Conservation (phyloP, 2,888 invertebrate species). For the Mycalesis mineus region DNA sequence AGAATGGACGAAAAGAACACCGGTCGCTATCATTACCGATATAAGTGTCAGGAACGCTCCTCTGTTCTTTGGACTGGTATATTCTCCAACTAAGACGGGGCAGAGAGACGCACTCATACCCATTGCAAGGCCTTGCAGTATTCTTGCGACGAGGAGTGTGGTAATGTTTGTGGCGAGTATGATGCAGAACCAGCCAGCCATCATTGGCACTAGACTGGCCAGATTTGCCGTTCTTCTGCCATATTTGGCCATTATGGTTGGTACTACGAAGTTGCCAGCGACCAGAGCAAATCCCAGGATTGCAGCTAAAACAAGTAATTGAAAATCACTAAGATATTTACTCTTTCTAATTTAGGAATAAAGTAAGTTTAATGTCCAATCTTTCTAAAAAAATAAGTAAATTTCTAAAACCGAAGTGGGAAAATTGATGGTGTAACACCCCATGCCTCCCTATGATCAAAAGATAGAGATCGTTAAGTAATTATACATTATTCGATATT, state of each 20-base stretch:
- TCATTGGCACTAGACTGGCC: constrained; percentile 59
- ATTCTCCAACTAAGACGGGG: constrained; percentile 75
- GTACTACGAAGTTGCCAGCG: constrained; percentile 51
- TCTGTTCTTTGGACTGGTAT: constrained; percentile 76
- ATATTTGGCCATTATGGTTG: constrained; percentile 68
- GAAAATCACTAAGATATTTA: neutral
- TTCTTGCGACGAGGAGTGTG: constrained; percentile 47
- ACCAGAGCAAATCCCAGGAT: constrained; percentile 53
- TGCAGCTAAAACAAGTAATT: constrained; percentile 45
- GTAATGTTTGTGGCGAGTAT: constrained; percentile 52
- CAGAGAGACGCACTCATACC: constrained; percentile 77
- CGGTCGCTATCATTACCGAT: constrained; percentile 77
- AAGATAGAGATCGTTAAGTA: too few relatives aligned
- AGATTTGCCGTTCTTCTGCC: constrained; percentile 75
- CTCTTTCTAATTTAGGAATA: too few relatives aligned
- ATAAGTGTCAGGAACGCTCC: constrained; percentile 79
- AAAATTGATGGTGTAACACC: too few relatives aligned
- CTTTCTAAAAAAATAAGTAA: too few relatives aligned
- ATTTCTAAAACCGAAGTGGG: too few relatives aligned
- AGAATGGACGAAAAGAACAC: constrained; percentile 78
- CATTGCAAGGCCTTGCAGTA: constrained; percentile 64
- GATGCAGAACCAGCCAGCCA: constrained; percentile 75
- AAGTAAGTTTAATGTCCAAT: neutral
- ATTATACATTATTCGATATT: neutral
- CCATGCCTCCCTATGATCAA: too few relatives aligned